phyloP scores from a whole-genome alignment of 2,113 vertebrate species.

The Cephalopholis sonnerati region DNA sequence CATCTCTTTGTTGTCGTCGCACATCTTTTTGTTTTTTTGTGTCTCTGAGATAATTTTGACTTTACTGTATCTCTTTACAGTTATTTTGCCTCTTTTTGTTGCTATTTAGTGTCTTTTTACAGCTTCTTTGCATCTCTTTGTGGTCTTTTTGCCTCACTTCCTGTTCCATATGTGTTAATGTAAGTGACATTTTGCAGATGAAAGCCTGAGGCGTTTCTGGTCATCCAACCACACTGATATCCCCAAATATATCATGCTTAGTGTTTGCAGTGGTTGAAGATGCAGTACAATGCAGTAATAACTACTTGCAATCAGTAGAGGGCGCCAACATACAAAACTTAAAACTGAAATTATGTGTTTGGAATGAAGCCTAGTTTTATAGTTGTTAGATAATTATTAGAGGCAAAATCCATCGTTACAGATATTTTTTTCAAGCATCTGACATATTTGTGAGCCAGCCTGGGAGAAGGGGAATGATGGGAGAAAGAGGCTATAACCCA shows the following conservation, averaged over 20 bases:
- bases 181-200: too few species aligned
- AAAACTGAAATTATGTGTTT: background rate
- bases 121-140: too few species aligned
- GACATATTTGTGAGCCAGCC: background rate
- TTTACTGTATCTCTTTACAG: too few species aligned
- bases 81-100: too few species aligned
- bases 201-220: too few species aligned
- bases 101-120: too few species aligned
- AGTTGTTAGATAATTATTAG: background rate
- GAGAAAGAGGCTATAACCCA: background rate
- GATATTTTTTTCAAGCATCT: background rate
- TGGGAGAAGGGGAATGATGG: background rate
- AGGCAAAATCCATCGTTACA: background rate
- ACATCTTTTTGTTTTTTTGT: too few species aligned
- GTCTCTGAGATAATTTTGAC: too few species aligned
- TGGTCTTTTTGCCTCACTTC: too few species aligned
- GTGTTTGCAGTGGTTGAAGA: background rate
- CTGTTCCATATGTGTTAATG: too few species aligned
- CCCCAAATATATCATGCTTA: background rate
- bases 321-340: constrained; percentile 51
- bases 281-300: constrained; percentile 41
- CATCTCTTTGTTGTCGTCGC: too few species aligned
- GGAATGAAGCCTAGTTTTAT: background rate
- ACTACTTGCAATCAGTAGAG: constrained; percentile 43
- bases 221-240: background rate